Evolutionary conservation across 2,113 vertebrate species (phyloP).

Genomic region (Himantopus leucocephalus): DNA sequence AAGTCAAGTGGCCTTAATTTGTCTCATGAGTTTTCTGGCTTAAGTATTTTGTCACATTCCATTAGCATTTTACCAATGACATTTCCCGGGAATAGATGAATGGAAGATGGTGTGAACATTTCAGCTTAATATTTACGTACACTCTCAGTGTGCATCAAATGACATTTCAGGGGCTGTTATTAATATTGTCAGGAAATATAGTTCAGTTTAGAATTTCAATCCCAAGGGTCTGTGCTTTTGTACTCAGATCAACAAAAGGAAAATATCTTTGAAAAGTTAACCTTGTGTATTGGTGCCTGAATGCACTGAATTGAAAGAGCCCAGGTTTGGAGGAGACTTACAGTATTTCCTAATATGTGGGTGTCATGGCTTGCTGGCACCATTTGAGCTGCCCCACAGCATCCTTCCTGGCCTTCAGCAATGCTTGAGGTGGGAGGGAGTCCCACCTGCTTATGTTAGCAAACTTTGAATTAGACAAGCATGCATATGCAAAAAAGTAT

Average conservation of each 20-base stretch:
- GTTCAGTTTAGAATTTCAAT: background rate
- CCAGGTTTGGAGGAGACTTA: background rate
- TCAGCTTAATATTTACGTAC: background rate
- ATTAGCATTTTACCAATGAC: constrained; percentile 16
- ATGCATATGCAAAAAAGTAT: background rate
- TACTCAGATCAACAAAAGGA: background rate
- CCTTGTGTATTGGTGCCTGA: background rate
- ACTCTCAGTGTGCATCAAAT: background rate
- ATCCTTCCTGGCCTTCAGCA: background rate
- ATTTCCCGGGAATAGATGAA: constrained; percentile 23
- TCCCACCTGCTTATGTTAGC: background rate
- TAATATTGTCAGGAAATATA: background rate
- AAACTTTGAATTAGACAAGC: background rate
- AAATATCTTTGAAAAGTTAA: background rate
- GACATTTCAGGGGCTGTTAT: background rate
- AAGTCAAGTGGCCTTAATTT: constrained; percentile 44
- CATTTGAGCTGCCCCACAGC: background rate
- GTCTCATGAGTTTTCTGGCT: constrained; percentile 16
- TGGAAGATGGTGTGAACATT: background rate
- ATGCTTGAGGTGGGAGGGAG: background rate
- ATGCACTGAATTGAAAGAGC: background rate
- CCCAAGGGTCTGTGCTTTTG: background rate
- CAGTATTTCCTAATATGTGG: background rate
- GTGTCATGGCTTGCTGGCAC: background rate
- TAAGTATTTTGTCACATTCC: constrained; percentile 43